Conservation (phyloP, 2,888 invertebrate genomes). For the Cepaea hortensis region DNA sequence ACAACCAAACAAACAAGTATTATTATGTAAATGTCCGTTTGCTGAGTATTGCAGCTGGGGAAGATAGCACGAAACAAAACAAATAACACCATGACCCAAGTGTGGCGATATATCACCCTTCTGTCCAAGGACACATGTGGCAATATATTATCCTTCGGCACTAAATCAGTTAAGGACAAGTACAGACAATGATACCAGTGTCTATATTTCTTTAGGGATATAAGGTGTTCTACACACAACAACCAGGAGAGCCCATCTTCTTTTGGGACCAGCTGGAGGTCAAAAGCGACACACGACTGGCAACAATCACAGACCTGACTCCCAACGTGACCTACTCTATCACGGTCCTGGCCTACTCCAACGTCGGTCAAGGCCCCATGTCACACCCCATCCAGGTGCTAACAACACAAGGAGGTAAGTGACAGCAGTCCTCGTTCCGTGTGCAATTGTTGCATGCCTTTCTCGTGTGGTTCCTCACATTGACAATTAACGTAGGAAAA, state of each 20-base stretch:
- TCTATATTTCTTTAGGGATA: constrained; percentile 85
- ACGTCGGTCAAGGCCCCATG: constrained; percentile 95
- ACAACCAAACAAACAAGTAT: too few relatives aligned
- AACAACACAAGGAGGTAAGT: constrained; percentile 88
- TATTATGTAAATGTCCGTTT: too few relatives aligned
- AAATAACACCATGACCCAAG: too few relatives aligned
- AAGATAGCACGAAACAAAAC: too few relatives aligned
- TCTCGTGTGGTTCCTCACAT: background rate
- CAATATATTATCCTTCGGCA: too few relatives aligned
- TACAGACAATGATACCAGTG: background rate
- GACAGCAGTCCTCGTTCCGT: background rate
- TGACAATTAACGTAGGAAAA: too few relatives aligned
- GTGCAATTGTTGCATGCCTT: background rate
- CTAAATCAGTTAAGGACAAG: background rate
- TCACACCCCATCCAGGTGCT: constrained; percentile 97
- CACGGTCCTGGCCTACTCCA: constrained; percentile 85
- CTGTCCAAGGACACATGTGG: too few relatives aligned
- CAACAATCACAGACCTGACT: constrained; percentile 92
- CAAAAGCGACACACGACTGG: constrained; percentile 85
- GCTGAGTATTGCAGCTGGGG: too few relatives aligned
- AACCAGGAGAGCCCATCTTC: constrained; percentile 88
- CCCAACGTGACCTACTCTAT: constrained; percentile 96
- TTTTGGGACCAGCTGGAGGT: constrained; percentile 96
- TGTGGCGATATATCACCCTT: too few relatives aligned
- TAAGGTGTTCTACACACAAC: constrained; percentile 96